Evolutionary conservation across 1,140 invertebrate species (phyloP).

Genomic region (Halictus rubicundus): DNA sequence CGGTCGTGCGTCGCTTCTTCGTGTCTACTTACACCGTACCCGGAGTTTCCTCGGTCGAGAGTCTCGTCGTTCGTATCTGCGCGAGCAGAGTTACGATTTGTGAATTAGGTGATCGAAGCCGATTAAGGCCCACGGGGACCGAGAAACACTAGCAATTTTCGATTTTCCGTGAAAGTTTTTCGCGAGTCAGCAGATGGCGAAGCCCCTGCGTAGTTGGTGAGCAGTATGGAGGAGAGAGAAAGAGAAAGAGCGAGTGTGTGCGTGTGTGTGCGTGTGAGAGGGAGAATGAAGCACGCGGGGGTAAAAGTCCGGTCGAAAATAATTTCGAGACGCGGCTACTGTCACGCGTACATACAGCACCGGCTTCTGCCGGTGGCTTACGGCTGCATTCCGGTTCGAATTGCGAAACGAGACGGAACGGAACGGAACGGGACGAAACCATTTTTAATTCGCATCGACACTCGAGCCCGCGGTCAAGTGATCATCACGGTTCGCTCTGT

Average conservation of each 20-base stretch:
- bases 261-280: too few relatives aligned
- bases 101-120: too few relatives aligned
- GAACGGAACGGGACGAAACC: neutral
- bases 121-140: too few relatives aligned
- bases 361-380: slow-evolving; percentile 23
- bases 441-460: slow-evolving; percentile 1
- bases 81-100: too few relatives aligned
- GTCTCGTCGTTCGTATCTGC: too few relatives aligned
- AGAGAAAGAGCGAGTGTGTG: neutral
- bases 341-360: slow-evolving; percentile 12
- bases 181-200: slow-evolving; percentile 21
- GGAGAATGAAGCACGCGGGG: neutral
- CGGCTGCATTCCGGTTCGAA: slow-evolving; percentile 10
- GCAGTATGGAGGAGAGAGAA: neutral
- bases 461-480: slow-evolving; percentile 15
- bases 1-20: too few relatives aligned
- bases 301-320: slow-evolving; percentile 26
- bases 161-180: slow-evolving; percentile 6
- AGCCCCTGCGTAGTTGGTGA: neutral
- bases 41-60: too few relatives aligned
- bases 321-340: slow-evolving; percentile 28
- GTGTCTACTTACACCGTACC: too few relatives aligned
- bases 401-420: neutral
- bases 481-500: slow-evolving; percentile 4
- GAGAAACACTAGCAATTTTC: too few relatives aligned